phyloP scores from a whole-genome alignment of 2,888 invertebrate genomes.

The Asteroscopus sphinx region DNA sequence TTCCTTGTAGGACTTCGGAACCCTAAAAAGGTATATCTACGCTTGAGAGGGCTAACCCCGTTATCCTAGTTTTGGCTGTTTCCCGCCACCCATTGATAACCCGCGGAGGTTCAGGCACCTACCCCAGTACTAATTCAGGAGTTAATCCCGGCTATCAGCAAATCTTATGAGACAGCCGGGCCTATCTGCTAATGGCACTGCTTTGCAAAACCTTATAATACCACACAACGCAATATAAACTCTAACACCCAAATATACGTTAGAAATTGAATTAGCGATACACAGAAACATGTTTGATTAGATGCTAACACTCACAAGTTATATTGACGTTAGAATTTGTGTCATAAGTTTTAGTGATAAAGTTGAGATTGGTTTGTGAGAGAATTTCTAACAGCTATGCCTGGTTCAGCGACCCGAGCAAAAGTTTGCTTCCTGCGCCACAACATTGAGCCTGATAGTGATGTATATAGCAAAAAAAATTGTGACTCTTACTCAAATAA shows the following conservation, averaged over 20 bases:
- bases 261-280: slow-evolving; percentile 47
- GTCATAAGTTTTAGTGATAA: slow-evolving; percentile 43
- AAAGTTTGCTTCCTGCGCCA: slow-evolving; percentile 75
- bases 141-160: slow-evolving; percentile 70
- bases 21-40: too few species aligned
- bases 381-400: slow-evolving; percentile 68
- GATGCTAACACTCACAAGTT: slow-evolving; percentile 67
- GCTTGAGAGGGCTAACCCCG: too few species aligned
- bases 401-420: slow-evolving; percentile 77
- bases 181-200: slow-evolving; percentile 75
- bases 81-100: not conserved
- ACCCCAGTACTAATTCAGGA: slow-evolving; percentile 40
- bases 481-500: slow-evolving; percentile 7
- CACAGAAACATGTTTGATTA: slow-evolving; percentile 78
- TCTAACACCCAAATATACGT: slow-evolving; percentile 38
- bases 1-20: too few species aligned
- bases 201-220: slow-evolving; percentile 68
- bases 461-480: slow-evolving; percentile 32
- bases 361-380: slow-evolving; percentile 52
- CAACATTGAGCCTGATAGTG: slow-evolving; percentile 47
- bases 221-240: slow-evolving; percentile 50
- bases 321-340: slow-evolving; percentile 30
- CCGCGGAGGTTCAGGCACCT: slow-evolving; percentile 16
- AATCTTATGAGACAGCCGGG: slow-evolving; percentile 75
- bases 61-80: too few species aligned